Conservation (phyloP, 2,113 vertebrate genomes). For the Burhinus oedicnemus region DNA sequence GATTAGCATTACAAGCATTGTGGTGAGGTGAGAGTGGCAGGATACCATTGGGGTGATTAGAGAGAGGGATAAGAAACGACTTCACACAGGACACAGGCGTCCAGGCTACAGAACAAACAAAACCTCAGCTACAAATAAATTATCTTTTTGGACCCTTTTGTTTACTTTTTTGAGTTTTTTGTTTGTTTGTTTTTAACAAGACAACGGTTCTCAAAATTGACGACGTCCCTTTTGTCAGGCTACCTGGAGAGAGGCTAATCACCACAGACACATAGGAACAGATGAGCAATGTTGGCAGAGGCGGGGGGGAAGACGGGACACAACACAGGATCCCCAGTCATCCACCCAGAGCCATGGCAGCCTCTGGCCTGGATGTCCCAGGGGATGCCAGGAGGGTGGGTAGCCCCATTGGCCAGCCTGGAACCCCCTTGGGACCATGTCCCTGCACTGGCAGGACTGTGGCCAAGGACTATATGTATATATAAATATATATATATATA, state of each 20-base stretch:
- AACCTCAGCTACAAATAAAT: background rate
- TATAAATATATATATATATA: too few species aligned
- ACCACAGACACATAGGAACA: background rate
- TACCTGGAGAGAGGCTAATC: background rate
- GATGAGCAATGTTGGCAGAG: background rate
- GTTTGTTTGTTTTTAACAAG: background rate
- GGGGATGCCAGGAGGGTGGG: background rate
- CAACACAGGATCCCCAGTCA: rapidly evolving
- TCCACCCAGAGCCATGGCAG: background rate
- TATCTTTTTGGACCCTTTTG: background rate
- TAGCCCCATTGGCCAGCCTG: background rate
- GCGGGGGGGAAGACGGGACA: rapidly evolving
- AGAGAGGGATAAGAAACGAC: background rate
- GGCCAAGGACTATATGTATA: background rate
- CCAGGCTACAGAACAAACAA: background rate
- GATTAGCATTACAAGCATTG: slow-evolving; percentile 2
- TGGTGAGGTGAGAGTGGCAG: background rate
- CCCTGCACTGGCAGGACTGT: background rate
- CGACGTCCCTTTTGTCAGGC: background rate
- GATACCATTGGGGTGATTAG: background rate
- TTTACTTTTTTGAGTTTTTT: background rate
- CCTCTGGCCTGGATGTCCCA: background rate
- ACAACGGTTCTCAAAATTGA: background rate
- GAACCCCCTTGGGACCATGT: background rate
- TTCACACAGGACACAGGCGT: background rate